These are phyloP conservation scores for Hystrix brachyura DNA, from an alignment of 2,113 vertebrate species.

Conservation along the genomic window DNA sequence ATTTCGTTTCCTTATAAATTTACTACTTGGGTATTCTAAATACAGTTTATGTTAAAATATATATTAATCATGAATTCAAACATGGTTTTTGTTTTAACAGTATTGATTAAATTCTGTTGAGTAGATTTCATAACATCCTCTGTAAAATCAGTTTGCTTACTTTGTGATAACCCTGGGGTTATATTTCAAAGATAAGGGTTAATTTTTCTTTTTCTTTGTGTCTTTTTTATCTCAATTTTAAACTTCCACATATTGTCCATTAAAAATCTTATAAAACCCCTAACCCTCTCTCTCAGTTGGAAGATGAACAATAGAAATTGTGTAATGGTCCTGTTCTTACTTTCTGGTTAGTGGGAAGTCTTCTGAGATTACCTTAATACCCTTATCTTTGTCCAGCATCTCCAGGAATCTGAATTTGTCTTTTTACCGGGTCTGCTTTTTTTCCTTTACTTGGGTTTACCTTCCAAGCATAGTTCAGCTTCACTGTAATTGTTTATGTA, in stretches of 20 bases:
- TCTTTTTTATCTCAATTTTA: slow-evolving; percentile 54
- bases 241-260: slow-evolving; percentile 2
- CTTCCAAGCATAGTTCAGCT: slow-evolving; percentile 3
- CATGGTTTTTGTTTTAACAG: slow-evolving; percentile 74
- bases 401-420: slow-evolving; percentile 31
- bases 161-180: slow-evolving; percentile 54
- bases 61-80: slow-evolving; percentile 56
- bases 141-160: slow-evolving; percentile 70
- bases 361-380: slow-evolving; percentile 28
- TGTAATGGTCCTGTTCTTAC: background rate
- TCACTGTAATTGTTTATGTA: slow-evolving; percentile 27
- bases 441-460: slow-evolving; percentile 28
- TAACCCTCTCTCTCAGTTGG: background rate
- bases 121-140: slow-evolving; percentile 50
- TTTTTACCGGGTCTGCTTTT: slow-evolving; percentile 25
- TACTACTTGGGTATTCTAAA: slow-evolving; percentile 35
- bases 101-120: slow-evolving; percentile 73
- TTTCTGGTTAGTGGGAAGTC: background rate
- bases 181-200: slow-evolving; percentile 70
- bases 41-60: slow-evolving; percentile 71
- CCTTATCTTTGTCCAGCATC: background rate
- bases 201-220: slow-evolving; percentile 34
- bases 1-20: slow-evolving; percentile 57
- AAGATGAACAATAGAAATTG: slow-evolving; percentile 15
- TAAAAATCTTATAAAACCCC: slow-evolving; percentile 25